Percentiles rank a stretch among this genome's conserved stretches.
These are phyloP conservation scores for Microcebus ravelobensis DNA, from an alignment of 2,113 vertebrate species.

Conservation along the genomic window DNA sequence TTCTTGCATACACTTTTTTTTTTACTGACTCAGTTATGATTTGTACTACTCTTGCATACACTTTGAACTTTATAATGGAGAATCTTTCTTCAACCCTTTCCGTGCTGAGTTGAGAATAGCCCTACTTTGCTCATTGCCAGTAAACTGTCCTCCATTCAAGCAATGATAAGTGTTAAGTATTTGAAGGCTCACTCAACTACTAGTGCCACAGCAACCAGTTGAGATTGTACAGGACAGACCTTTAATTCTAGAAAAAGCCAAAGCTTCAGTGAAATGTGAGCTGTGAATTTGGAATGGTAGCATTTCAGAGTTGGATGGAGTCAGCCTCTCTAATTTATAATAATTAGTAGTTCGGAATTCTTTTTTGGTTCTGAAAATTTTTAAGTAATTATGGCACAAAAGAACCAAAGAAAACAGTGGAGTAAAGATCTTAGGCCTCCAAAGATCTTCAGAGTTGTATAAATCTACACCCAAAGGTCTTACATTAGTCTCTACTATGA, in stretches of 20 bases:
- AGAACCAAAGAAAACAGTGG: background rate
- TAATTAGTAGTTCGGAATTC: slow-evolving; percentile 41
- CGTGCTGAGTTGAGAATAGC: background rate
- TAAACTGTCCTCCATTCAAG: slow-evolving; percentile 2
- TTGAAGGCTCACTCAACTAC: background rate
- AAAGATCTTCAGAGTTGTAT: slow-evolving; percentile 13
- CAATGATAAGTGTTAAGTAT: slow-evolving; percentile 51
- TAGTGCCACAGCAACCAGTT: slow-evolving; percentile 17
- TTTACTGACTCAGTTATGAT: too few species aligned
- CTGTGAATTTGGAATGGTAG: slow-evolving; percentile 47
- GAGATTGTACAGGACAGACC: slow-evolving; percentile 41
- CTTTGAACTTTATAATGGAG: background rate
- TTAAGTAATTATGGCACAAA: slow-evolving; percentile 4
- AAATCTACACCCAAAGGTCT: background rate
- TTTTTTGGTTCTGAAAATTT: slow-evolving; percentile 14
- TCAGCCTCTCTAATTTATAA: slow-evolving; percentile 43
- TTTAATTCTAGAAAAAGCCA: slow-evolving; percentile 29
- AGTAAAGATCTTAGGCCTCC: background rate
- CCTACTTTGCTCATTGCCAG: background rate
- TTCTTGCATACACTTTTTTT: background rate
- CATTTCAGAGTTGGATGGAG: slow-evolving; percentile 51
- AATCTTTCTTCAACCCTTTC: slow-evolving; percentile 17
- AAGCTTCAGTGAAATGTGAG: slow-evolving; percentile 41
- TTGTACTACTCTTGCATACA: background rate
- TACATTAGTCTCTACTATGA: background rate